Evolutionary conservation across 64 coral and sea anemone species (phyloP).

Genomic region (Pocillopora verrucosa): DNA sequence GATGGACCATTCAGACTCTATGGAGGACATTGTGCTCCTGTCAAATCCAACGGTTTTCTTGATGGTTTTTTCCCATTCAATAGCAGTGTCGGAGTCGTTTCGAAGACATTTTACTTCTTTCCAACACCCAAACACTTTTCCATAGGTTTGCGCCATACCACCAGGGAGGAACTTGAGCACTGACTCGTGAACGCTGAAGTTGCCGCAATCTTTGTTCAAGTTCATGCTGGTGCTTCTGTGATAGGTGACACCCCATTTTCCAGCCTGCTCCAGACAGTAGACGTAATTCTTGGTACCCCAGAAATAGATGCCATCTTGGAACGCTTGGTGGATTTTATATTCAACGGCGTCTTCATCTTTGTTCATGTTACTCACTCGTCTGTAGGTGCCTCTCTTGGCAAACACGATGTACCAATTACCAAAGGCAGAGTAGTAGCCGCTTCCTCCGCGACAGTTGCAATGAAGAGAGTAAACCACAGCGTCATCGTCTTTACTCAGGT

Average conservation of each 20-base stretch:
- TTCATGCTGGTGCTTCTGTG: conserved; percentile 38
- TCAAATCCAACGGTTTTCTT: conserved; percentile 15
- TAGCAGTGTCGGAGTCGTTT: conserved; percentile 1
- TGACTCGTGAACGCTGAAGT: conserved; percentile 6
- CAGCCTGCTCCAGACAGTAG: conserved; percentile 36
- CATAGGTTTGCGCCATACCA: conserved; percentile 29
- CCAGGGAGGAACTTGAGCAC: conserved; percentile 47
- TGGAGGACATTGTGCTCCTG: conserved; percentile 22
- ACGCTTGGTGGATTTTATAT: not conserved
- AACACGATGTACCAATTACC: conserved; percentile 38
- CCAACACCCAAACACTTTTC: conserved; percentile 29
- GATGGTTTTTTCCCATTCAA: conserved; percentile 30
- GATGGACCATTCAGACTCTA: conserved; percentile 41
- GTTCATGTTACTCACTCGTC: conserved; percentile 29
- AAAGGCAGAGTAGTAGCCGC: not conserved
- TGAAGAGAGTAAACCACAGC: no score
- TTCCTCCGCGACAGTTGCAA: no score
- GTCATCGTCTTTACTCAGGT: no score
- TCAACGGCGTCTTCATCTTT: conserved; percentile 12
- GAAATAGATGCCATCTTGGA: not conserved
- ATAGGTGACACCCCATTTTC: conserved; percentile 26
- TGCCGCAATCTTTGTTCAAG: not conserved
- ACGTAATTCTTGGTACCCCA: conserved; percentile 26
- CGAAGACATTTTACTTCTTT: not conserved
- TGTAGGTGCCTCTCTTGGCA: not conserved